phyloP scores from a whole-genome alignment of 2,113 vertebrate species.

The Riparia riparia region DNA sequence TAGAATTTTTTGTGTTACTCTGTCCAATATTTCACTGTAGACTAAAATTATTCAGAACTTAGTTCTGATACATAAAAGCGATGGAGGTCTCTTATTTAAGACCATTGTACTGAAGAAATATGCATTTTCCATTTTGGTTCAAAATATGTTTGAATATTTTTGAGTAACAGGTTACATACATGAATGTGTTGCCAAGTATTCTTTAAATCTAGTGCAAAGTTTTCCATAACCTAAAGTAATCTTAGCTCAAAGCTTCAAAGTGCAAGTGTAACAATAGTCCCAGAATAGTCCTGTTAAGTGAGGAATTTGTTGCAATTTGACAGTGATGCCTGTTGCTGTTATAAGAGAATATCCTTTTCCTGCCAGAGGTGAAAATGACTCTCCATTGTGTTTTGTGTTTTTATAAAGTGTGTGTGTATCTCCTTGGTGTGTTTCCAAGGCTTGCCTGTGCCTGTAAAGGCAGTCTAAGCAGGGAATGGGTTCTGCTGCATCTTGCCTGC shows the following conservation, averaged over 20 bases:
- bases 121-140: neutral
- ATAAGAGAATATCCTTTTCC: neutral
- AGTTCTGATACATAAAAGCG: neutral
- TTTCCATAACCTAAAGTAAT: neutral
- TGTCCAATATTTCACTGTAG: neutral
- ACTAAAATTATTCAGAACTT: neutral
- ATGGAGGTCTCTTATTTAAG: neutral
- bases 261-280: neutral
- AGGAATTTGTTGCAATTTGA: neutral
- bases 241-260: neutral
- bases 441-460: neutral
- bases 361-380: neutral
- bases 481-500: neutral
- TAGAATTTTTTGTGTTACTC: neutral
- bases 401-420: neutral
- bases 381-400: neutral
- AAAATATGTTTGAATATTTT: neutral
- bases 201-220: neutral
- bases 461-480: neutral
- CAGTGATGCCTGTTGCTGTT: neutral
- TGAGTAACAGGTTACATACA: neutral
- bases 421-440: neutral
- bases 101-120: neutral
- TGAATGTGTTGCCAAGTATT: neutral
- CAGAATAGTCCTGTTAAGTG: neutral